Evolutionary conservation across 2,888 invertebrate genomes (phyloP).

Genomic region (Eilema griseolum): DNA sequence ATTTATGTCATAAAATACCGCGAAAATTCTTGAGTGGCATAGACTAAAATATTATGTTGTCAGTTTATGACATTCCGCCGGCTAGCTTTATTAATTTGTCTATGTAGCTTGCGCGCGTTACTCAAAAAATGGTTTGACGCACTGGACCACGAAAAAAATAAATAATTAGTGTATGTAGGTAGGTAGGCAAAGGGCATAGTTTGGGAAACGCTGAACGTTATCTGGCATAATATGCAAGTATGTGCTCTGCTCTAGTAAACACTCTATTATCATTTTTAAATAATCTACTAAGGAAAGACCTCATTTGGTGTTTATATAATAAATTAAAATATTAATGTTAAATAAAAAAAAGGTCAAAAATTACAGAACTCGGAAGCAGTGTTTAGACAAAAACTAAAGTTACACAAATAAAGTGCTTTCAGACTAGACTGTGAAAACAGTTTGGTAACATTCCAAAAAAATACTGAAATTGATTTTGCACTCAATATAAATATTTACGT

Average conservation of each 20-base stretch:
- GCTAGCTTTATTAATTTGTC: constrained; percentile 7
- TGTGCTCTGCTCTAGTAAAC: constrained; percentile 6
- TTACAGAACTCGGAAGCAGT: not conserved
- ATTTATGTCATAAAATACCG: not conserved
- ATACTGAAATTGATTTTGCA: not conserved
- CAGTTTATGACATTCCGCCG: not conserved
- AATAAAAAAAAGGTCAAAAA: not conserved
- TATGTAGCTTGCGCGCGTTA: not conserved
- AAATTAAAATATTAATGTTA: not conserved
- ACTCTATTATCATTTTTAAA: not conserved
- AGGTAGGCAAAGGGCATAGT: not conserved
- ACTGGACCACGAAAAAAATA: not conserved
- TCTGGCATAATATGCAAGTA: constrained; percentile 36
- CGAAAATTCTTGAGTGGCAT: constrained; percentile 10
- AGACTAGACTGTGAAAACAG: not conserved
- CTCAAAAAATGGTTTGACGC: not conserved
- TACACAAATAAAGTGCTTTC: not conserved
- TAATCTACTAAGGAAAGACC: not conserved
- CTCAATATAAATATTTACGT: not conserved
- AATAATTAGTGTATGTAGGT: too few relatives aligned
- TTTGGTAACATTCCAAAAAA: constrained; percentile 3
- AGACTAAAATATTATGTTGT: constrained; percentile 4
- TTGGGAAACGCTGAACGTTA: constrained; percentile 20
- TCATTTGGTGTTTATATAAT: not conserved
- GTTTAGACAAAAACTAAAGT: not conserved